Conservation (phyloP, 2,113 vertebrate genomes). For the Poeciliopsis retropinna region DNA sequence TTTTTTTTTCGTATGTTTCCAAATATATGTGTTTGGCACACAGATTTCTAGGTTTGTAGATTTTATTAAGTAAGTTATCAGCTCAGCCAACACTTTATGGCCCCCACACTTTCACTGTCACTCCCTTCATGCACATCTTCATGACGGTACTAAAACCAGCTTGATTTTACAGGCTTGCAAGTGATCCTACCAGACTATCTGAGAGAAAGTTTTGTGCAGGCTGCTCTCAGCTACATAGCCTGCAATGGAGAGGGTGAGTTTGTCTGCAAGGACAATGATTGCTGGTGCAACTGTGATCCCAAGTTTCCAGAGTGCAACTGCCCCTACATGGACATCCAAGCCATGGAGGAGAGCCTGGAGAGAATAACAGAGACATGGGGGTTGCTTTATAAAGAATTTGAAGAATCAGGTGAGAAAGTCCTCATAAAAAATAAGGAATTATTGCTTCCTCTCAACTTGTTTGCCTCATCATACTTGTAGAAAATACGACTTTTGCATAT, state of each 20-base stretch:
- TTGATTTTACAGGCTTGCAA: constrained; percentile 85
- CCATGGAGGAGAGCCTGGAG: constrained; percentile 94
- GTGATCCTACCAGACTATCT: constrained; percentile 94
- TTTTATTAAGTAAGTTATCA: constrained; percentile 20
- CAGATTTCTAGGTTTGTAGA: constrained; percentile 15
- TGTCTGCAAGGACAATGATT: constrained; percentile 93
- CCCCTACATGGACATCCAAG: constrained; percentile 95
- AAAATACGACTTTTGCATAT: constrained; percentile 32
- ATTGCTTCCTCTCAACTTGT: background rate
- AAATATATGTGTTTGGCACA: background rate
- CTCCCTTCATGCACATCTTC: constrained; percentile 31
- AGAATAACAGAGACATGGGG: constrained; percentile 92
- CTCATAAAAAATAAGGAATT: constrained; percentile 17
- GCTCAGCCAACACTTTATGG: background rate
- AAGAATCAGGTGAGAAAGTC: constrained; percentile 87
- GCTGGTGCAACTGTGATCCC: constrained; percentile 93
- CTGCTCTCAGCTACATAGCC: constrained; percentile 94
- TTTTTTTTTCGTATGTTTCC: no score
- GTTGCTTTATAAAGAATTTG: constrained; percentile 90
- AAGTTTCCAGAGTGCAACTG: constrained; percentile 96
- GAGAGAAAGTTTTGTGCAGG: constrained; percentile 91
- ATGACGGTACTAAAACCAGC: constrained; percentile 33
- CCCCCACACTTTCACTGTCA: constrained; percentile 9
- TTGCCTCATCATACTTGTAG: constrained; percentile 24
- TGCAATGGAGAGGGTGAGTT: constrained; percentile 97